Evolutionary conservation across 2,113 vertebrate species (phyloP).

Genomic region (Orthonyx spaldingii): DNA sequence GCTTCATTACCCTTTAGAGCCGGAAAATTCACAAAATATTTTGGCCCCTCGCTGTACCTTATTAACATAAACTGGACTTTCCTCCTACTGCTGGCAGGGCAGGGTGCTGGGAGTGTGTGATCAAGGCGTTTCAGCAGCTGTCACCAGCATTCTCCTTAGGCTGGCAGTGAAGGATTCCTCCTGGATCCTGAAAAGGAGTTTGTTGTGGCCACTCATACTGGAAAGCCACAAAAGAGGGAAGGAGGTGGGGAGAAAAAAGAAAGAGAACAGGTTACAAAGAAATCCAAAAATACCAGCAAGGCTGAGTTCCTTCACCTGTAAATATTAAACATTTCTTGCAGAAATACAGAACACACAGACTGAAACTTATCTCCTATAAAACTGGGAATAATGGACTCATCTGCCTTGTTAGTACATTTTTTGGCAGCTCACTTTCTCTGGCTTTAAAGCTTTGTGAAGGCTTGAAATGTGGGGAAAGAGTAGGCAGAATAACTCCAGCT

Average conservation of each 20-base stretch:
- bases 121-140: neutral
- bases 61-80: slow-evolving; percentile 40
- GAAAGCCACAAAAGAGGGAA: neutral
- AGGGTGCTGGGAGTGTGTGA: neutral
- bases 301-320: neutral
- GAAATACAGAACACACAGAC: neutral
- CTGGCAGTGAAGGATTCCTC: neutral
- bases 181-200: neutral
- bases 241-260: neutral
- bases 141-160: neutral
- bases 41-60: slow-evolving; percentile 27
- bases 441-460: neutral
- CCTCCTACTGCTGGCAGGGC: neutral
- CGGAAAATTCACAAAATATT: slow-evolving; percentile 27
- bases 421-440: neutral
- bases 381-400: neutral
- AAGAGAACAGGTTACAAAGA: neutral
- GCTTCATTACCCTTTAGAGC: neutral
- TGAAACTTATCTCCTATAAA: neutral
- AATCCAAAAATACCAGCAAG: neutral
- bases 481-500: neutral
- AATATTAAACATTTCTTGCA: neutral
- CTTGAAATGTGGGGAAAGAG: neutral
- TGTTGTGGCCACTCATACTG: neutral
- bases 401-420: neutral